Evolutionary conservation across 1,140 invertebrate genomes (phyloP).

Genomic region (Tetragonula clypearis): DNA sequence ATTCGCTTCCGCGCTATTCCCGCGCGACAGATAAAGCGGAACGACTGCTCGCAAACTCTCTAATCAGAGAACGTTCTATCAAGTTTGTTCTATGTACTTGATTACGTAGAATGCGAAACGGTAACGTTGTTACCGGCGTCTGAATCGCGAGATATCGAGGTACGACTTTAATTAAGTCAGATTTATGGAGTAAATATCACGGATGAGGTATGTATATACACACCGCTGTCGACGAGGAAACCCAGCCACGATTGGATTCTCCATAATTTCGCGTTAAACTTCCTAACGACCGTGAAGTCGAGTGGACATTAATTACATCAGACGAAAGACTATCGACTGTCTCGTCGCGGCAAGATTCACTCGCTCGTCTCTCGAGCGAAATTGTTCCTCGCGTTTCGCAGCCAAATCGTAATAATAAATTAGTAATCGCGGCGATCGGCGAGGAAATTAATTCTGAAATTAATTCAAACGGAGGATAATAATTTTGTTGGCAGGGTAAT

Average conservation of each 20-base stretch:
- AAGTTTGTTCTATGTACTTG: constrained; percentile 48
- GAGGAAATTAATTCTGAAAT: neutral
- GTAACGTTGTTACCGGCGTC: constrained; percentile 55
- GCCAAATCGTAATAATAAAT: neutral
- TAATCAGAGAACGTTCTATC: constrained; percentile 60
- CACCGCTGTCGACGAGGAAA: constrained; percentile 1
- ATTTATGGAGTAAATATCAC: constrained; percentile 53
- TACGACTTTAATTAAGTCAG: constrained; percentile 62
- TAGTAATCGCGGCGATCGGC: no score
- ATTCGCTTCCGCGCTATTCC: constrained; percentile 27
- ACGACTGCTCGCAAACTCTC: constrained; percentile 34
- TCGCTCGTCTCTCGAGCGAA: neutral
- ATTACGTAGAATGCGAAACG: constrained; percentile 59
- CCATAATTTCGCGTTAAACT: constrained; percentile 37
- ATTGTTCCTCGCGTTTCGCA: neutral
- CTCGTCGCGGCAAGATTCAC: neutral
- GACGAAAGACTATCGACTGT: neutral
- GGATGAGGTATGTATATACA: neutral
- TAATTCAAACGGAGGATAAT: neutral
- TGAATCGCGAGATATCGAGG: constrained; percentile 58
- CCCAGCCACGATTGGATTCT: constrained; percentile 34
- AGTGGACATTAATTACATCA: constrained; percentile 27
- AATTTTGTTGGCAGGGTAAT: neutral
- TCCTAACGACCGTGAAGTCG: constrained; percentile 17
- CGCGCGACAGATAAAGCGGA: constrained; percentile 22